Evolutionary conservation across 2,797 vertebrate species (phyloP), one percentile per base, ranked within the genome.

Genomic region (Paratrypauchen microcephalus): DNA sequence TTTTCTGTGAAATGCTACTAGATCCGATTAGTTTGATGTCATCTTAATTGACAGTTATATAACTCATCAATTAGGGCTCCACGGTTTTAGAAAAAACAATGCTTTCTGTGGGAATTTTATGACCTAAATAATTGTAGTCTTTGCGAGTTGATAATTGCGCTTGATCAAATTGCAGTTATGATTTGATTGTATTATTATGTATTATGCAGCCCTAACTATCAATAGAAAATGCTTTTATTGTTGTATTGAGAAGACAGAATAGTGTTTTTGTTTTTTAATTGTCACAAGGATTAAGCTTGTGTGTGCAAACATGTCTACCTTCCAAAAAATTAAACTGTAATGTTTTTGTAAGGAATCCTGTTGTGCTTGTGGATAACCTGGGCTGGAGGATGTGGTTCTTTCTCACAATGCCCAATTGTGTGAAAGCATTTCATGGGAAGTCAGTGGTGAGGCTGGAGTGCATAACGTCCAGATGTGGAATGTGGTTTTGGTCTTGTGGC

Each of bases 401-500:
- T 16, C 24, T 41, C 0, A 68, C 71, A 75, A 21, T 21, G 21
- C 71, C 16, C 0, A 0, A 48, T 45, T 80, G 74, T 76, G 74
- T 76, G 30, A 67, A 76, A 56, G 78, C 57, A 32, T 68, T 48
- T 21, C 48, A 63, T 71, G 75, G 59, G 64, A 74, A 74, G 65
- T 65, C 15, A 24, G 67, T 67, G 69, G 65, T 68, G 61, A 82
- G 80, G 77, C 73, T 70, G 12, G 65, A 71, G 65, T 68, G 79
- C 82, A 85, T 89, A 74, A 16, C 86, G 72, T 86, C 83, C 90
- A 89, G 88, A 89, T 89, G 87, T 90, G 87, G 87, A 90, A 90
- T 90, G 87, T 77, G 54, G 70, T 82, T 71, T 55, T 65, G 45
- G 77, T 74, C 74, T 76, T 16, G 57, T 54, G 13, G 75, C 47